These are phyloP conservation scores for Ectemnius continuus DNA, from an alignment of 2,888 invertebrate genomes.

Conservation along the genomic window DNA sequence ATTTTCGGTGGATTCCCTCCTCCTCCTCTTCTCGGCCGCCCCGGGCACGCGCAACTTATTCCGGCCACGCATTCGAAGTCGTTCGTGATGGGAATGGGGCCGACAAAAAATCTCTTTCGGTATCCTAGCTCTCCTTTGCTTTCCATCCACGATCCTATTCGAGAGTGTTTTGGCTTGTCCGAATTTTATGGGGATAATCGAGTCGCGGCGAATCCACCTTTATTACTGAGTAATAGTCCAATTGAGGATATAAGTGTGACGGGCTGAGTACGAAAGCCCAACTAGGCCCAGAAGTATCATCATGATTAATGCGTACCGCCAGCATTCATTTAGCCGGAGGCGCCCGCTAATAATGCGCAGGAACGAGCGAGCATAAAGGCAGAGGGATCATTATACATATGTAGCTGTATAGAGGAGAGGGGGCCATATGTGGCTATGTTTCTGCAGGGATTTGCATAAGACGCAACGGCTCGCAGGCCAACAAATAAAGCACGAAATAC, in stretches of 20 bases:
- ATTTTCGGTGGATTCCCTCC: constrained; percentile 39
- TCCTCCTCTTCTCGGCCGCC: neutral
- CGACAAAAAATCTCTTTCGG: too few species aligned
- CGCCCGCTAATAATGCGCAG: neutral
- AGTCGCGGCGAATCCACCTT: neutral
- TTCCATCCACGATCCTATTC: too few species aligned
- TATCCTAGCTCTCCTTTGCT: too few species aligned
- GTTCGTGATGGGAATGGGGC: too few species aligned
- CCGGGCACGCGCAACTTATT: neutral
- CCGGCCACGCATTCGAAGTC: too few species aligned
- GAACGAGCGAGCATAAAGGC: neutral
- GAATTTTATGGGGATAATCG: too few species aligned
- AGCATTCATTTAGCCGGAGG: neutral
- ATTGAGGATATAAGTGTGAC: too few species aligned
- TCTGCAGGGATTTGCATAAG: neutral
- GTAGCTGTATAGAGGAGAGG: neutral
- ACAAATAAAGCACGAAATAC: constrained; percentile 21
- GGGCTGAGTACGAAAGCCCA: too few species aligned
- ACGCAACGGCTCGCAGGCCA: neutral
- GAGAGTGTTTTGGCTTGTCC: too few species aligned
- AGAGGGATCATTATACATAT: constrained; percentile 5
- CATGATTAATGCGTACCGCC: constrained; percentile 25
- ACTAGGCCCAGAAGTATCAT: constrained; percentile 11
- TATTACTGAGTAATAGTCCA: too few species aligned
- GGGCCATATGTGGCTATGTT: neutral